Percentiles rank a stretch among this genome's conserved stretches.
Evolutionary conservation across 1,140 invertebrate species (phyloP).

Genomic region (Zaprionus vittiger): DNA sequence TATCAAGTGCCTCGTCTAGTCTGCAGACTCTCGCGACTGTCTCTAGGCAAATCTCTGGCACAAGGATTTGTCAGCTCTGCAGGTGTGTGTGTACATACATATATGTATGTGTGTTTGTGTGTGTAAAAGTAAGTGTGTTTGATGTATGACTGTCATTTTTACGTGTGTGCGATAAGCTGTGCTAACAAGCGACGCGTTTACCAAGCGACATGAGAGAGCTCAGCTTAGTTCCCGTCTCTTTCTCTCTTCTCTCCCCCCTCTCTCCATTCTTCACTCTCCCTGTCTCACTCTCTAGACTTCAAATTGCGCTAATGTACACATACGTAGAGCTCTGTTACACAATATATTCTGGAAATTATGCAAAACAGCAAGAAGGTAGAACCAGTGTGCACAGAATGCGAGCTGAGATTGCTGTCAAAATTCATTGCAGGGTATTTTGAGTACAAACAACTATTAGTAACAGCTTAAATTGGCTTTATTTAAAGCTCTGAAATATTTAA

Average conservation of each 20-base stretch:
- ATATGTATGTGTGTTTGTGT: not conserved
- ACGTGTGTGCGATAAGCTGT: conserved; percentile 47
- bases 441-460: not conserved
- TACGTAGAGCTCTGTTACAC: conserved; percentile 8
- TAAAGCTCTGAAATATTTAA: not conserved
- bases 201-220: conserved; percentile 30
- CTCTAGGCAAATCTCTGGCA: conserved; percentile 33
- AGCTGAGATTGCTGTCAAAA: not conserved
- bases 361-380: not conserved
- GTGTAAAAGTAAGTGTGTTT: conserved; percentile 12
- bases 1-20: conserved; percentile 67
- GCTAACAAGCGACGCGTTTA: conserved; percentile 49
- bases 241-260: not conserved
- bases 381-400: not conserved
- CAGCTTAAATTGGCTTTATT: not conserved
- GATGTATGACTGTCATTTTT: conserved; percentile 56
- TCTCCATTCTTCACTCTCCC: not conserved
- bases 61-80: not conserved
- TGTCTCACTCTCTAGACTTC: conserved; percentile 2
- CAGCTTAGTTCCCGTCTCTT: not conserved
- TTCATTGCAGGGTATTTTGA: not conserved
- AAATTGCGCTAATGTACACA: conserved; percentile 28
- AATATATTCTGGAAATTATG: not conserved
- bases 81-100: not conserved
- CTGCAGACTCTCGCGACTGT: conserved; percentile 32